Percentiles rank a stretch among this genome's conserved stretches.
Evolutionary conservation across 2,797 vertebrate genomes (phyloP).

Genomic region (Onychomys leucogaster): DNA sequence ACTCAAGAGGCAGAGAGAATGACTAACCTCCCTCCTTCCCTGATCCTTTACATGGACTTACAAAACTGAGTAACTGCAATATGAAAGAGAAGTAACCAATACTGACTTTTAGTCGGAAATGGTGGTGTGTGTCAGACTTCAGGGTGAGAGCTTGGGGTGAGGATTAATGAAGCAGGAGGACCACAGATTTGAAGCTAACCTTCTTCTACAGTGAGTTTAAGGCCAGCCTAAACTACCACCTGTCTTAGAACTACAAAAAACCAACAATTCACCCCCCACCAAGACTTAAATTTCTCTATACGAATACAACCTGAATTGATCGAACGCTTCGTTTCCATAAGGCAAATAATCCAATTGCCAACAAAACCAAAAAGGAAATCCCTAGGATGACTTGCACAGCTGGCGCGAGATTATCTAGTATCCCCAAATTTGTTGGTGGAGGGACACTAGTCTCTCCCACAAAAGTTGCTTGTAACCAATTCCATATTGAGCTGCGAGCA

Average conservation of each 20-base stretch:
- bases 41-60: background rate
- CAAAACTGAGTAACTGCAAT: background rate
- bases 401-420: constrained; percentile 58
- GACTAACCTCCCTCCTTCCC: background rate
- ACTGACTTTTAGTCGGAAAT: background rate
- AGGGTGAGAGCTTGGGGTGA: background rate
- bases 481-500: constrained; percentile 74
- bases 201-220: background rate
- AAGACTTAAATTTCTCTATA: constrained; percentile 62
- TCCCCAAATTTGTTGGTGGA: constrained; percentile 62
- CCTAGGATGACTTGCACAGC: constrained; percentile 70
- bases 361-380: constrained; percentile 69
- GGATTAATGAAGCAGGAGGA: background rate
- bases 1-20: constrained; percentile 4
- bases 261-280: background rate
- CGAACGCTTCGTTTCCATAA: constrained; percentile 81
- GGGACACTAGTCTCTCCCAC: constrained; percentile 61
- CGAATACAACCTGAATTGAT: constrained; percentile 81
- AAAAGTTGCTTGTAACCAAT: constrained; percentile 79
- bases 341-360: constrained; percentile 75
- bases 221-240: background rate
- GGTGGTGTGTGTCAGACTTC: background rate
- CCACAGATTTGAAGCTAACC: background rate
- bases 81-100: constrained; percentile 26
- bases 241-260: background rate